phyloP scores from a whole-genome alignment of 2,113 vertebrate genomes.

The Leucosticte australis region DNA sequence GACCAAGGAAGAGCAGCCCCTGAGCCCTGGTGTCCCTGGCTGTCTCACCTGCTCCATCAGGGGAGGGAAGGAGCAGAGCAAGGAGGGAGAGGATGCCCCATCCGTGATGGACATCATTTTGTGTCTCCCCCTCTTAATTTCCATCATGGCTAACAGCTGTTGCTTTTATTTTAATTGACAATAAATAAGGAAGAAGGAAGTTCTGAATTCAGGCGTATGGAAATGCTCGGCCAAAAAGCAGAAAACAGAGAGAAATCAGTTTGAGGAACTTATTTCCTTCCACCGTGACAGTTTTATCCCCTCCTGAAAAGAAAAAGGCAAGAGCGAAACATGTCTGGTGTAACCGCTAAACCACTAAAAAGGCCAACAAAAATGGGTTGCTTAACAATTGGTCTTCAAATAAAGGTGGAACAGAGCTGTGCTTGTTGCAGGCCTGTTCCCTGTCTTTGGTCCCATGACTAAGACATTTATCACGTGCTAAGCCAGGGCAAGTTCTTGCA shows the following conservation, averaged over 20 bases:
- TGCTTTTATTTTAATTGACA: conserved; percentile 6
- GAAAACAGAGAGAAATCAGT: neutral
- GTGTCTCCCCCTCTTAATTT: neutral
- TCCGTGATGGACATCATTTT: neutral
- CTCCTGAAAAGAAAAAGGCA: conserved; percentile 15
- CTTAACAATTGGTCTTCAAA: conserved; percentile 36
- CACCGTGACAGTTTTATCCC: neutral
- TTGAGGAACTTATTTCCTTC: neutral
- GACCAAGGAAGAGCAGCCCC: neutral
- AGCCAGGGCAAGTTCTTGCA: neutral
- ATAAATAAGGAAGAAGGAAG: conserved; percentile 31
- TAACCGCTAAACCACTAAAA: conserved; percentile 42
- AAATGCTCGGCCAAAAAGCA: conserved; percentile 4
- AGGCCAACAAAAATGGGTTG: conserved; percentile 1
- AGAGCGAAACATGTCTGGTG: neutral
- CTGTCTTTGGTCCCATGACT: neutral
- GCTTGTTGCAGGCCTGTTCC: conserved; percentile 1
- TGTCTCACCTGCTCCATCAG: neutral
- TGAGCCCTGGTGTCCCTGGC: neutral
- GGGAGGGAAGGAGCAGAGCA: neutral
- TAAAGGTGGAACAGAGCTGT: conserved; percentile 28
- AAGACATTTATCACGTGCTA: neutral
- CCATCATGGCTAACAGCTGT: neutral
- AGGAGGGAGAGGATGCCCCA: neutral
- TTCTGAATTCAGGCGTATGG: neutral